phyloP scores from a whole-genome alignment of 2,113 vertebrate species.

The Urocolius indicus region DNA sequence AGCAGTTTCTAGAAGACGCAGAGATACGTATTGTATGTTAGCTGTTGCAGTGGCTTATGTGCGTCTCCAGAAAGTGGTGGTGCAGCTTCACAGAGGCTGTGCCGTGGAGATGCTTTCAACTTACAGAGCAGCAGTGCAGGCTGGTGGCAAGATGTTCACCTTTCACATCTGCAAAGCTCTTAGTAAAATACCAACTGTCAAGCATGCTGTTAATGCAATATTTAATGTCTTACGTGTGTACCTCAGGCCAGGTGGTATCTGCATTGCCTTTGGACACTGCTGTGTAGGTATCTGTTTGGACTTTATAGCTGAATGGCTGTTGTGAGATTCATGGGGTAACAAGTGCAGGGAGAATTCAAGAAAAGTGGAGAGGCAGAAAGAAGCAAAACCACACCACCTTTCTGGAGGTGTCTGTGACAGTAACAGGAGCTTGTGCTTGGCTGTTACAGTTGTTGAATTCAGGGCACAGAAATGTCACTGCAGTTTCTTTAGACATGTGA shows the following conservation, averaged over 20 bases:
- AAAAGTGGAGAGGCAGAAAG: not conserved
- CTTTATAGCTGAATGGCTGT: not conserved
- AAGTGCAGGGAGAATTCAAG: not conserved
- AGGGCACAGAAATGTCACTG: not conserved
- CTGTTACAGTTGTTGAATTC: not conserved
- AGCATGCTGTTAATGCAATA: not conserved
- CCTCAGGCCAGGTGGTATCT: not conserved
- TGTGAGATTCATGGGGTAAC: not conserved
- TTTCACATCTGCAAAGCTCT: not conserved
- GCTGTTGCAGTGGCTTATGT: not conserved
- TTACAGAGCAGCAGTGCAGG: not conserved
- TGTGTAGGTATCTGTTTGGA: not conserved
- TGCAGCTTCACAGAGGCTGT: not conserved
- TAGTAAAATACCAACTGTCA: not conserved
- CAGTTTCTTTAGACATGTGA: not conserved
- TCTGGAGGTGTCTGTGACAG: not conserved
- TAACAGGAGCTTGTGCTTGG: not conserved
- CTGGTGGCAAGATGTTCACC: rapidly evolving
- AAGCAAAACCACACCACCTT: not conserved
- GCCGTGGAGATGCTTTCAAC: not conserved
- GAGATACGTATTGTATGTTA: not conserved
- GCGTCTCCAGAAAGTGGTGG: not conserved
- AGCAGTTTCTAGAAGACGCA: not conserved
- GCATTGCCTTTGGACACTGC: not conserved
- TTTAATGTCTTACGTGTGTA: not conserved